Evolutionary conservation across 2,888 invertebrate genomes (phyloP).

Genomic region (Meta bourneti): DNA sequence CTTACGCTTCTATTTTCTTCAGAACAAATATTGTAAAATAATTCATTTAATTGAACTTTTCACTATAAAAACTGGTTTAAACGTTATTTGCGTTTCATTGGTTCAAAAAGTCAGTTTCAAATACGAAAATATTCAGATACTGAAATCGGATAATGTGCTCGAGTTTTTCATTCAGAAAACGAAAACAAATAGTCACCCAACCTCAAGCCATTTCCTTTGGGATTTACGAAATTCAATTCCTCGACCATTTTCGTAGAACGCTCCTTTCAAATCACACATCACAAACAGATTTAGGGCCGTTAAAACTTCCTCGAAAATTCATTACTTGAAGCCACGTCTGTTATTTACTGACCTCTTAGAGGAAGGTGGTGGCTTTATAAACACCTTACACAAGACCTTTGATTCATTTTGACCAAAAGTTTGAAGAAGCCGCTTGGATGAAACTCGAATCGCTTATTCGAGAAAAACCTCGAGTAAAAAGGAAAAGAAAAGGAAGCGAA

Average conservation of each 20-base stretch:
- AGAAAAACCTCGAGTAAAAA: neutral
- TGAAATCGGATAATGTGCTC: too few relatives aligned
- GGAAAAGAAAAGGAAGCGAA: neutral
- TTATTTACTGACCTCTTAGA: conserved; percentile 30
- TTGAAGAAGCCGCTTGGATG: neutral
- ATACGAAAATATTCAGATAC: too few relatives aligned
- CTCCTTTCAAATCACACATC: conserved; percentile 35
- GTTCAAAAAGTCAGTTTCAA: too few relatives aligned
- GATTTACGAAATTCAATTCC: conserved; percentile 13
- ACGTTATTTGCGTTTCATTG: too few relatives aligned
- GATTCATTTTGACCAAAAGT: conserved; percentile 23
- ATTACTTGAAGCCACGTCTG: conserved; percentile 36
- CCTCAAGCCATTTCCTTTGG: neutral
- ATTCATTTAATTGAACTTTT: too few relatives aligned
- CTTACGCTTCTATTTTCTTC: too few relatives aligned
- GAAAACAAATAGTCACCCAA: too few relatives aligned
- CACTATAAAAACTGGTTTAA: too few relatives aligned
- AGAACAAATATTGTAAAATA: too few relatives aligned
- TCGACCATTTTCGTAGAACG: conserved; percentile 34
- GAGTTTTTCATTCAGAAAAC: too few relatives aligned
- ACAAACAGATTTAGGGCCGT: conserved; percentile 1
- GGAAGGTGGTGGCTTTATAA: neutral
- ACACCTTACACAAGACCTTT: neutral
- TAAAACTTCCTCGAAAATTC: conserved; percentile 55
- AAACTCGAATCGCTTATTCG: neutral